Evolutionary conservation across 2,113 vertebrate genomes (phyloP), one percentile per base, ranked within the genome.

Genomic region (Platysternon megacephalum): DNA sequence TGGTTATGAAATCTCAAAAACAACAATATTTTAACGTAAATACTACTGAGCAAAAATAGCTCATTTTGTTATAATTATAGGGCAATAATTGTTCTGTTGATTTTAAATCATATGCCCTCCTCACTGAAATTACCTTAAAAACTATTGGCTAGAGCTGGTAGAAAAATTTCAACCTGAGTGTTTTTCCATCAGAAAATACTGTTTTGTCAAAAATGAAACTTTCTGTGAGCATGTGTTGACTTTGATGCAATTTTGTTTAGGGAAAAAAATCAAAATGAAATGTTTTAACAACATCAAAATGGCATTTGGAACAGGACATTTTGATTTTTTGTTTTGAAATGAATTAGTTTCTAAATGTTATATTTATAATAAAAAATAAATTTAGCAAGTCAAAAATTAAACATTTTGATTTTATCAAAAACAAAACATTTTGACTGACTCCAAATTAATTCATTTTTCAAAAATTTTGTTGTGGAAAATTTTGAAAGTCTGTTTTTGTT

Each of bases 91-190:
- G 39, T 74, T 26, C 16, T 35, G 4, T 17, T 68, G 53, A 68
- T 79, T 91, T 61, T 58, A 91, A 53, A 87, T 51, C 10, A 80
- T 72, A 85, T 81, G 49, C 32, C 5, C 3, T 68, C 14, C 10
- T 52, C 4, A 1, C 68, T 80, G 79, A 5, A 84, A 72, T 28
- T 35, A 42, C 72, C 39, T 26, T 49, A 85, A 93, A 95, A 51
- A 0, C 0, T 0, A 1, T 1, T 72, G 79, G 72, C 86, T 86
- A 81, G 35, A 8, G 72, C 52, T 51, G 48, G 87, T 17, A 56
- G 65, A 16, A 12, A 4, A 83, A 88, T 1, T 3, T 58, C 61
- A 82, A 4, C 74, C 85, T 84, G 72, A 90, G 42, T 84, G 44
- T 1, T 68, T 94, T 89, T 85, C 56, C 13, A 53, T 10, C 7